Base-by-base conservation (phyloP, 1,140 invertebrate species). In the Phymastichus coffea region DNA sequence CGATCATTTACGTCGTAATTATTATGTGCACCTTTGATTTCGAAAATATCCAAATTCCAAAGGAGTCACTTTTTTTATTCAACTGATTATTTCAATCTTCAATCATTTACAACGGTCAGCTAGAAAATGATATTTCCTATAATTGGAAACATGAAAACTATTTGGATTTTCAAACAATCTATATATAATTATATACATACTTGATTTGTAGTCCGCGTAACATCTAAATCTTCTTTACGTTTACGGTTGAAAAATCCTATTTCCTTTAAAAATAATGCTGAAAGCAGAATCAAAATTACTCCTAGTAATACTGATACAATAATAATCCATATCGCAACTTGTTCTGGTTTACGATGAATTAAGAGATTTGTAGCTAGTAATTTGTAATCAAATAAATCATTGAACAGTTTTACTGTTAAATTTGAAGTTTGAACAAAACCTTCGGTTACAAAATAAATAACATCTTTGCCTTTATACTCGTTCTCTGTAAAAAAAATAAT, bases 171-270 rank as follows among this genome's bases (percentile, higher is more conserved):
- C n/a, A n/a, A n/a, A n/a, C n/a, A n/a, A n/a, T n/a, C n/a, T n/a
- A n/a, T n/a, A n/a, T n/a, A n/a, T n/a, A n/a, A n/a, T n/a, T n/a
- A n/a, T n/a, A n/a, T n/a, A n/a, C n/a, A n/a, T n/a, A n/a, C n/a
- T n/a, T n/a, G n/a, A n/a, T n/a, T n/a, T n/a, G n/a, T n/a, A n/a
- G n/a, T n/a, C n/a, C n/a, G n/a, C n/a, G n/a, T n/a, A n/a, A n/a
- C n/a, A n/a, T n/a, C n/a, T n/a, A n/a, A n/a, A n/a, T n/a, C n/a
- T n/a, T n/a, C n/a, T n/a, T n/a, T n/a, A n/a, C 28, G 28, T 47
- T 72, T 74, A 52, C 77, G 62, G 26, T 72, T 64, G 38, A 79
- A 80, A 52, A 80, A 80, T 22, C 78, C 78, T 22, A 79, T 61
- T 66, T 77, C 77, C 33, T n/a, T 76, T 54, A 3, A 81, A 63